Evolutionary conservation across 2,113 vertebrate species (phyloP).

Genomic region (Galbula dea): DNA sequence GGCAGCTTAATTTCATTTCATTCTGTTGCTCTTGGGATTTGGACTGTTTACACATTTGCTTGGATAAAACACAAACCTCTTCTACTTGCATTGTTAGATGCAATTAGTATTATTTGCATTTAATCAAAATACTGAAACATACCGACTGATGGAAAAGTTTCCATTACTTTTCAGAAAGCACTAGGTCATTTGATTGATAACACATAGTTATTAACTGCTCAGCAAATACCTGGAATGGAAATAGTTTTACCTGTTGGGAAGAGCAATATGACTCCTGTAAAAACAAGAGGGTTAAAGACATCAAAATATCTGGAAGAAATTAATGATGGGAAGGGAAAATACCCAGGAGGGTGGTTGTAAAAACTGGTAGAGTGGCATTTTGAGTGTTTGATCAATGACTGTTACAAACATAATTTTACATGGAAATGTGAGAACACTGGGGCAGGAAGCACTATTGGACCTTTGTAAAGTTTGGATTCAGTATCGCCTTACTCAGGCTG

Average conservation of each 20-base stretch:
- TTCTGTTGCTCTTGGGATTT: slow-evolving; percentile 30
- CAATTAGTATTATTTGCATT: slow-evolving; percentile 39
- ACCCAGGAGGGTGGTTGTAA: rapidly evolving
- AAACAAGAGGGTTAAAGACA: neutral
- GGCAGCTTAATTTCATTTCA: slow-evolving; percentile 40
- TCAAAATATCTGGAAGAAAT: neutral
- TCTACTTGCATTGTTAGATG: neutral
- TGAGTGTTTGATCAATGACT: neutral
- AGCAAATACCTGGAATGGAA: neutral
- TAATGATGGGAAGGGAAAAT: neutral
- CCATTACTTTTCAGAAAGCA: neutral
- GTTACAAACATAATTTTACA: neutral
- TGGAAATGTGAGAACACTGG: neutral
- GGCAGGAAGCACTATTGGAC: neutral
- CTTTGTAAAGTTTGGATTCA: neutral
- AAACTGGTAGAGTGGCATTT: neutral
- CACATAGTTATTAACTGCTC: neutral
- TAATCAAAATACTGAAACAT: slow-evolving; percentile 30
- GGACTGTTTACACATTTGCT: slow-evolving; percentile 37
- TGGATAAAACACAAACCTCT: neutral
- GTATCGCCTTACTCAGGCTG: neutral
- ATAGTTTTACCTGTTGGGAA: neutral
- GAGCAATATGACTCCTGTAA: neutral
- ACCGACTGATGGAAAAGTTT: neutral
- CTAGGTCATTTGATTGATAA: neutral